phyloP scores from a whole-genome alignment of 2,797 vertebrate species.

The Rhabdomys pumilio region DNA sequence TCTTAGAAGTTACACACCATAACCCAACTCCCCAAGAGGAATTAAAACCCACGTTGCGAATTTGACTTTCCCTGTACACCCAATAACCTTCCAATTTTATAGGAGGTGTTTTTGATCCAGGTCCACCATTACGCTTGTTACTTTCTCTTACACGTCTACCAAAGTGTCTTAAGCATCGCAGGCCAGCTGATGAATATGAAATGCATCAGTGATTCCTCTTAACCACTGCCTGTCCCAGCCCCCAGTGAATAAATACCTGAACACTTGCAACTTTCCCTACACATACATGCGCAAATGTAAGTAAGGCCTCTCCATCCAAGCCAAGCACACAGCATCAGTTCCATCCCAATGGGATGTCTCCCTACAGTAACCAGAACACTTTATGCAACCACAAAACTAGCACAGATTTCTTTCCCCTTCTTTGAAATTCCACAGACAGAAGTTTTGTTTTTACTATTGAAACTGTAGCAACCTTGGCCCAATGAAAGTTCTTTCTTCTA shows the following conservation, averaged over 20 bases:
- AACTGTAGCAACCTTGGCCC: not conserved
- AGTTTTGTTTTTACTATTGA: not conserved
- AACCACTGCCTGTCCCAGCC: too few relatives aligned
- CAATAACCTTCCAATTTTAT: not conserved
- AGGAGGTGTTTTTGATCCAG: not conserved
- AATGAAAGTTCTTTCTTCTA: not conserved
- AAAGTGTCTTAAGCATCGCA: not conserved
- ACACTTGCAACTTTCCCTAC: too few relatives aligned
- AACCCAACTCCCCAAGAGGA: slow-evolving; percentile 37
- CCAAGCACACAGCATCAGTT: not conserved
- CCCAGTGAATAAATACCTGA: not conserved
- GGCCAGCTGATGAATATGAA: not conserved
- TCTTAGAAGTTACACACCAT: not conserved
- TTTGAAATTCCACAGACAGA: not conserved
- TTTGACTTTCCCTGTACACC: not conserved
- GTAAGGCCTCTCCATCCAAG: not conserved
- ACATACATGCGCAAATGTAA: too few relatives aligned
- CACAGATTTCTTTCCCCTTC: not conserved
- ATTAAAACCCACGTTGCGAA: slow-evolving; percentile 29
- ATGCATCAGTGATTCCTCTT: not conserved
- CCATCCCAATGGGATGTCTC: not conserved
- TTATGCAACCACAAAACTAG: not conserved
- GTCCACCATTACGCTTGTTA: not conserved
- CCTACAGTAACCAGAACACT: not conserved
- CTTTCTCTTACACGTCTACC: not conserved